phyloP scores from a whole-genome alignment of 2,888 invertebrate genomes.

The Monopis laevigella region DNA sequence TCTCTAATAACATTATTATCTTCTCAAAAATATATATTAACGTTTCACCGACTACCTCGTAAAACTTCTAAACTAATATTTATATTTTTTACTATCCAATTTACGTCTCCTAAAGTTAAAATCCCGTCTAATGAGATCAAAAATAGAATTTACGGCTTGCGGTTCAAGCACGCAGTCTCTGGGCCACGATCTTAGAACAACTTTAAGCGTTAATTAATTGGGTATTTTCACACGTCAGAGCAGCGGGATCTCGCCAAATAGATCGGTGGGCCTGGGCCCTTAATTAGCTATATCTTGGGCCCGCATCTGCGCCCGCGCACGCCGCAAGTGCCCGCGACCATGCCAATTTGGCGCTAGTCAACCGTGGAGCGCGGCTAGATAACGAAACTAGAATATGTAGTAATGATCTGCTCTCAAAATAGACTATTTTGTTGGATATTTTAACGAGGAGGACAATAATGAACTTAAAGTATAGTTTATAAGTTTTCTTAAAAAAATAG shows the following conservation, averaged over 20 bases:
- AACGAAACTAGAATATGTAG: constrained; percentile 52
- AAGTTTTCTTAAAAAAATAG: too few species aligned
- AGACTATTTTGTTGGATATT: constrained; percentile 31
- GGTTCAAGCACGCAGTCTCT: not conserved
- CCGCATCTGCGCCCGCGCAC: constrained; percentile 55
- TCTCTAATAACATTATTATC: too few species aligned
- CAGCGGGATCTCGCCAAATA: constrained; percentile 58
- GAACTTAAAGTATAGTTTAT: not conserved
- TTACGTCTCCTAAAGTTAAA: too few species aligned
- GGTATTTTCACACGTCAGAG: constrained; percentile 67
- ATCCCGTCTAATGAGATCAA: constrained; percentile 3
- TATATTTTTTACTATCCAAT: too few species aligned
- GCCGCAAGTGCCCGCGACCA: constrained; percentile 49
- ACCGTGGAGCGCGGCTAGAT: constrained; percentile 42
- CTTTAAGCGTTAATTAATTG: constrained; percentile 63
- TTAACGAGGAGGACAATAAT: not conserved
- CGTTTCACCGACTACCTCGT: too few species aligned
- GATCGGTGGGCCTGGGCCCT: constrained; percentile 56
- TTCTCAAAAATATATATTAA: too few species aligned
- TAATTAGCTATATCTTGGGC: constrained; percentile 60
- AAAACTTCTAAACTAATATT: too few species aligned
- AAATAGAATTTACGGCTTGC: not conserved
- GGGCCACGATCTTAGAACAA: constrained; percentile 10
- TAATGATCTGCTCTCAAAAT: constrained; percentile 67
- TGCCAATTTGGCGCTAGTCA: constrained; percentile 62